Evolutionary conservation across 2,888 invertebrate genomes (phyloP), one percentile per base, ranked within the genome.

Genomic region (Leptarthrus brevirostris): DNA sequence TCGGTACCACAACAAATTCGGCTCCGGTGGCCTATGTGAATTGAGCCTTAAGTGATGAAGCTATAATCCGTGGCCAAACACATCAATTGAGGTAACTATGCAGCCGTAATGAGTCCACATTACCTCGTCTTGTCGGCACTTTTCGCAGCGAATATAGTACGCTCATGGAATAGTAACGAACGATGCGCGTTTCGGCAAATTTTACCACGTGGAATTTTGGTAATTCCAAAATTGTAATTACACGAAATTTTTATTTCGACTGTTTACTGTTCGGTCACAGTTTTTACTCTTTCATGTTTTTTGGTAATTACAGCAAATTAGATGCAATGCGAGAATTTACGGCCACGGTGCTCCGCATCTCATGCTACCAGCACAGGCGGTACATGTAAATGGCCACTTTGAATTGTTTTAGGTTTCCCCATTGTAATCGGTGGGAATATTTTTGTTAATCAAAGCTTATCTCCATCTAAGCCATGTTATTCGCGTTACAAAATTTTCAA

Each of bases 291-390:
- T 49, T 69, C 73, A 58, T 56, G 54, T 73, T 52, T 58, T 74
- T 66, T 47, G 54, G 72, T 73, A 75, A 75, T 75, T 75, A 73
- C 73, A 44, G 14, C 52, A 75, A 73, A 75, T 73, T 75, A 75
- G 73, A 75, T 75, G 72, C 73, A 75, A 73, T 72, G 61, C 61
- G 61, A 61, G 16, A 61, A 61, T 36, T 61, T 40, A 36, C 20
- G 20, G 40, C 18, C 20, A 8, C 22, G 36, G 36, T 3, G 8
- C 36, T 20, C 20, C 16, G 61, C n/a, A 40, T 61, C 40, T 36
- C 61, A 36, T 40, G 61, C 40, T 36, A 40, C 36, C 36, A 22
- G 61, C 36, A 22, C 36, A 61, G 20, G 36, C 61, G 22, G 40
- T 18, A 20, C 61, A 40, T 40, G 40, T 40, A 36, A 40, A 61